These are phyloP conservation scores for Gymnocypris eckloni DNA, from an alignment of 2,797 vertebrate species.

Conservation along the genomic window DNA sequence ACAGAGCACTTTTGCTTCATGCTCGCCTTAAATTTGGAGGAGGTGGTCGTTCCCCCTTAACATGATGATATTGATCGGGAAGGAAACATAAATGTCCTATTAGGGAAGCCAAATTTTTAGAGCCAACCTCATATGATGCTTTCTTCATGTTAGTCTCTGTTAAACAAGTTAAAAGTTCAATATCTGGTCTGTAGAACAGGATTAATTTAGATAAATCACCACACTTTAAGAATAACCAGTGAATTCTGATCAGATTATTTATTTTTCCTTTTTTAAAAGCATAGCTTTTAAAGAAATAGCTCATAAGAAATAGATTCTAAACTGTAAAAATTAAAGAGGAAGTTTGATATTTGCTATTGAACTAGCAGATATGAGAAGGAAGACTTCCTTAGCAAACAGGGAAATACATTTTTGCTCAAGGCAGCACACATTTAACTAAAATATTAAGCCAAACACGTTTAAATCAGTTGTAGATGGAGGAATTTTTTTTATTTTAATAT, in stretches of 20 bases:
- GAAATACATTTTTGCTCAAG: constrained; percentile 22
- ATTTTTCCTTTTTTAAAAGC: not conserved
- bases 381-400: constrained; percentile 28
- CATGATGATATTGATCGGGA: constrained; percentile 48
- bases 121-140: not conserved
- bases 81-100: constrained; percentile 38
- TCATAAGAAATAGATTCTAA: constrained; percentile 44
- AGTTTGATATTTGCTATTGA: constrained; percentile 41
- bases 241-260: not conserved
- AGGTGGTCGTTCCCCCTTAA: constrained; percentile 46
- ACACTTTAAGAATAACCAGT: not conserved
- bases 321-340: constrained; percentile 50
- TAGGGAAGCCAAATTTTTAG: constrained; percentile 18
- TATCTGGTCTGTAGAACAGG: not conserved
- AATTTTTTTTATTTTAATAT: not conserved
- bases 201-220: not conserved
- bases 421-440: constrained; percentile 9
- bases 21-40: constrained; percentile 73
- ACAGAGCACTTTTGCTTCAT: constrained; percentile 85
- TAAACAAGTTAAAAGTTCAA: constrained; percentile 29
- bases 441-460: not conserved
- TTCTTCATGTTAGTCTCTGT: not conserved
- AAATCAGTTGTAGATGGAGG: not conserved
- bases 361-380: constrained; percentile 49
- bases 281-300: not conserved